Conservation (phyloP, 2,888 invertebrate genomes). For the Sericinus montela region DNA sequence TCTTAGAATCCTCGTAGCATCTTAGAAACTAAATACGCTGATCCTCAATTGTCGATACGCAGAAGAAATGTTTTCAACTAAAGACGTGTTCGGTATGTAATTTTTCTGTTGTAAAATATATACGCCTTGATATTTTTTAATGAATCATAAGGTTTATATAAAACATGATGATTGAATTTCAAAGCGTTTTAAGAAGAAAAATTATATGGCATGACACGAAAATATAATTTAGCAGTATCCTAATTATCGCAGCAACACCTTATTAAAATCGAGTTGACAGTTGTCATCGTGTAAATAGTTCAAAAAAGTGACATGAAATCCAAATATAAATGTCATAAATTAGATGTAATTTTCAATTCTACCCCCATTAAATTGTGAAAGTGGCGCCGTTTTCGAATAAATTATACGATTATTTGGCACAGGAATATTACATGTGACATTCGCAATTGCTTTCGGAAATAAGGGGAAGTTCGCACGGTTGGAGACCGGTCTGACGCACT, state of each 20-base stretch:
- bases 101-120: too few species aligned
- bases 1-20: too few species aligned
- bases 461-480: constrained; percentile 12
- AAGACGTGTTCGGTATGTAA: too few species aligned
- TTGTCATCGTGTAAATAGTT: constrained; percentile 4
- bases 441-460: constrained; percentile 17
- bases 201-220: not conserved
- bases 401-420: constrained; percentile 14
- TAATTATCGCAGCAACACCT: not conserved
- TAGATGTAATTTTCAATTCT: not conserved
- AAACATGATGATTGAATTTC: not conserved
- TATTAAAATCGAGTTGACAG: constrained; percentile 1
- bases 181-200: not conserved
- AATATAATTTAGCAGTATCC: not conserved
- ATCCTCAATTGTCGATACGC: too few species aligned
- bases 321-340: not conserved
- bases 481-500: constrained; percentile 6
- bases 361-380: constrained; percentile 14
- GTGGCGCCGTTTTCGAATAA: constrained; percentile 15
- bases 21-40: too few species aligned
- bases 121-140: too few species aligned
- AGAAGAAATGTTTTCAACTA: too few species aligned
- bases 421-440: constrained; percentile 15
- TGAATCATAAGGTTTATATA: not conserved
- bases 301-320: not conserved